Conservation (phyloP, 2,888 invertebrate species). For the Machimus rusticus region DNA sequence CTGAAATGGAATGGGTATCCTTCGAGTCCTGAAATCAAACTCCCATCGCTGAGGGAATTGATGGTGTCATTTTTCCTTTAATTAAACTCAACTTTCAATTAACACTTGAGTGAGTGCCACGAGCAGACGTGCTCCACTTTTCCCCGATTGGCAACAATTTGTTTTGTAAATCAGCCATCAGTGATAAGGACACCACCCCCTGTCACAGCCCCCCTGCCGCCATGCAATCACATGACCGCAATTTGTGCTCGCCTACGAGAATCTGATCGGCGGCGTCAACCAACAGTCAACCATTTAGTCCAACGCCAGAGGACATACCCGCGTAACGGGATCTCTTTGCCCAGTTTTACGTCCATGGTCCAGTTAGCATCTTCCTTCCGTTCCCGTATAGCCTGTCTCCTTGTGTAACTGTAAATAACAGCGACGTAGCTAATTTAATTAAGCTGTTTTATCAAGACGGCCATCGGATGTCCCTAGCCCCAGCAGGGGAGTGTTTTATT, state of each 20-base stretch:
- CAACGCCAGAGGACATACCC: not conserved
- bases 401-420: constrained; percentile 2
- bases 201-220: not conserved
- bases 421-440: constrained; percentile 24
- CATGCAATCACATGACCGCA: not conserved
- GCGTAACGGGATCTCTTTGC: not conserved
- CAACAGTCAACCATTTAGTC: not conserved
- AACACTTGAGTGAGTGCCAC: constrained; percentile 12
- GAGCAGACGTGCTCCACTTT: not conserved
- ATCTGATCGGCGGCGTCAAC: not conserved
- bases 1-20: not conserved
- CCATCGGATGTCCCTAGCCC: not conserved
- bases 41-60: not conserved
- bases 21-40: not conserved
- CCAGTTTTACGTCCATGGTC: not conserved
- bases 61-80: constrained; percentile 21
- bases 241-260: not conserved
- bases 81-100: constrained; percentile 30
- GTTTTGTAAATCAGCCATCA: constrained; percentile 11
- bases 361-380: not conserved
- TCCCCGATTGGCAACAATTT: not conserved
- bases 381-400: not conserved
- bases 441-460: constrained; percentile 7
- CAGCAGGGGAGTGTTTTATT: not conserved
- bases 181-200: not conserved